Base-by-base conservation (phyloP, 1,140 invertebrate species). In the Anastatus disparis region DNA sequence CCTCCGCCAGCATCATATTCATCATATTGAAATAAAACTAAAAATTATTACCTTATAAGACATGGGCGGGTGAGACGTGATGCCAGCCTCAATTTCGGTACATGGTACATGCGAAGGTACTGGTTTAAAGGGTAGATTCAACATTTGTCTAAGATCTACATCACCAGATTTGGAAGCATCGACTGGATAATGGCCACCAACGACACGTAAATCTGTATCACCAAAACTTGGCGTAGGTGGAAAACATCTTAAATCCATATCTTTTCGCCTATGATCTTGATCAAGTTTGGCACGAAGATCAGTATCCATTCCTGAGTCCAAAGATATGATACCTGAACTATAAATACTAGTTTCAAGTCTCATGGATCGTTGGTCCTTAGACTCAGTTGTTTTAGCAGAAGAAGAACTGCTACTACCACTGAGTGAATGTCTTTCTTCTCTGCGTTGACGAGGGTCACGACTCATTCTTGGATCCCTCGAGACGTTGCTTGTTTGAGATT, bases 71-170 rank as follows among this genome's bases (percentile, higher is more conserved):
- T 95, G 93, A 55, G 91, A 92, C 29, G 89, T 90, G 31, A 93
- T 88, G 12, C 93, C 93, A 7, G 92, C 94, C 78, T 95, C 91
- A 63, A 96, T 95, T 86, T 95, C 94, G 1, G 90, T 93, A 31
- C 94, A 93, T 2, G 94, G 93, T 17, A 91, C 88, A 74, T 94
- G 94, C 68, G 93, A 90, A 15, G 91, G 91, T 44, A 90, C 89
- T 1, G 92, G 90, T 80, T 94, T 92, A 74, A 95, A 94, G 1
- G 93, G 92, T 61, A 93, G 77, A 29, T 87, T 87, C 68, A 93
- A 79, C 79, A 85, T 84, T 31, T 88, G 86, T n/a, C 93, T 87
- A 56, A 94, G 87, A 82, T 94, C 93, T 9, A 93, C 88, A 72
- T 94, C 93, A 8, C 90, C 88, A n/a, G 87, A 82, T 7, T 74